Percentiles rank a stretch among this genome's conserved stretches.
Evolutionary conservation across 2,888 invertebrate species (phyloP).

Genomic region (Thyatira batis): DNA sequence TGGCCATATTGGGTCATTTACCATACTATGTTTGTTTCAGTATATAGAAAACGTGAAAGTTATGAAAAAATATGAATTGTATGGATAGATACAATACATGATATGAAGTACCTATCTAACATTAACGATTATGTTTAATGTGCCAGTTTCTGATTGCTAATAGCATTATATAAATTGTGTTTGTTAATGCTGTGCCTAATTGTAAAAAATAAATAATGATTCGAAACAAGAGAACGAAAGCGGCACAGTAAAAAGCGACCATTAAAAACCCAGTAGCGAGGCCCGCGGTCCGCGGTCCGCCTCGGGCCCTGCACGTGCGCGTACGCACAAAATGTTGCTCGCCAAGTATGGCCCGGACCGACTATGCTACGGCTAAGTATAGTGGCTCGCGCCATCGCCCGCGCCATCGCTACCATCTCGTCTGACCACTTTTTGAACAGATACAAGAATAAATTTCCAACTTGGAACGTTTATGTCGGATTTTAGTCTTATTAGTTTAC

Average conservation of each 20-base stretch:
- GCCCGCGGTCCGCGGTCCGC: slow-evolving; percentile 30
- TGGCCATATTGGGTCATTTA: too few species aligned
- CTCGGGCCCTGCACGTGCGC: slow-evolving; percentile 70
- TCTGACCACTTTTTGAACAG: slow-evolving; percentile 64
- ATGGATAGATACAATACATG: too few species aligned
- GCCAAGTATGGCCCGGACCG: slow-evolving; percentile 39
- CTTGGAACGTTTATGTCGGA: slow-evolving; percentile 40
- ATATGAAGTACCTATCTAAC: too few species aligned
- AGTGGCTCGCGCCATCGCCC: slow-evolving; percentile 49
- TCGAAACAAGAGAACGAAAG: slow-evolving; percentile 47
- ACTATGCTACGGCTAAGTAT: slow-evolving; percentile 20
- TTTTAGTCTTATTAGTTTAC: slow-evolving; percentile 27
- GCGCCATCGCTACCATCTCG: slow-evolving; percentile 50
- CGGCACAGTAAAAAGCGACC: slow-evolving; percentile 53
- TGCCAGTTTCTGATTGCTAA: not conserved
- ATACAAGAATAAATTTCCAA: slow-evolving; percentile 33
- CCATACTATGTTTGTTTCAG: too few species aligned
- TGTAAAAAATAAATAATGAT: slow-evolving; percentile 38
- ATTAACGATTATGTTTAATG: not conserved
- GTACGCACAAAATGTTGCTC: slow-evolving; percentile 41
- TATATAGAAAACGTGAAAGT: too few species aligned
- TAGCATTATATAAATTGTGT: slow-evolving; percentile 5
- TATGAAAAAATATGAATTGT: too few species aligned
- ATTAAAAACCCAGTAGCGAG: slow-evolving; percentile 72
- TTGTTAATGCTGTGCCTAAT: slow-evolving; percentile 28